Conservation (phyloP, 2,797 vertebrate genomes). For the Rhinophrynus dorsalis region DNA sequence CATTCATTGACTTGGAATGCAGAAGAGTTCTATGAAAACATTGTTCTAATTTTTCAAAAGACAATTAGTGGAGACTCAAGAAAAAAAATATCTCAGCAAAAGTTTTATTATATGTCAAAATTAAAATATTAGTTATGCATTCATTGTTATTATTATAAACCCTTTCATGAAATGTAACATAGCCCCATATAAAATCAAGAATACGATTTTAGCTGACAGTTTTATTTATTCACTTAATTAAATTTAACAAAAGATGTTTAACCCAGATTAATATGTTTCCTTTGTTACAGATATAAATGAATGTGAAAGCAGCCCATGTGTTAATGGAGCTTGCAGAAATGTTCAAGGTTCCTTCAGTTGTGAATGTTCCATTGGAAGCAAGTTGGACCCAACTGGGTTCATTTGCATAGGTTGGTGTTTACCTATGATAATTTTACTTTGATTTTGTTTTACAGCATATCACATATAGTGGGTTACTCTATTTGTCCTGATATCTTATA, state of each 20-base stretch:
- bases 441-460: not conserved
- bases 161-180: not conserved
- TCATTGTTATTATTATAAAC: not conserved
- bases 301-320: slow-evolving; percentile 70
- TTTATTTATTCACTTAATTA: not conserved
- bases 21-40: slow-evolving; percentile 8
- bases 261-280: slow-evolving; percentile 14
- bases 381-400: slow-evolving; percentile 67
- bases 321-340: slow-evolving; percentile 71
- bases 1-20: not conserved
- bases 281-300: slow-evolving; percentile 73
- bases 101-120: slow-evolving; percentile 13
- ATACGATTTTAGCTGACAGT: not conserved
- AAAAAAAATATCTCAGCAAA: slow-evolving; percentile 9
- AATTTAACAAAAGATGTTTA: slow-evolving; percentile 18
- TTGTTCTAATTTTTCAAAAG: slow-evolving; percentile 1
- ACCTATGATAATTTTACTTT: too few species aligned
- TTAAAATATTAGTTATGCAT: slow-evolving; percentile 1
- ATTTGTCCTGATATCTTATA: too few species aligned
- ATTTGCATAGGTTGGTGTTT: slow-evolving; percentile 68
- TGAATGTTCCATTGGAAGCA: slow-evolving; percentile 70
- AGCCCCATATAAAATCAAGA: not conserved
- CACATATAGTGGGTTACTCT: too few species aligned
- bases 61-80: slow-evolving; percentile 15
- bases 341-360: slow-evolving; percentile 73